Conservation (phyloP, 1,140 invertebrate species). For the Conus betulinus region DNA sequence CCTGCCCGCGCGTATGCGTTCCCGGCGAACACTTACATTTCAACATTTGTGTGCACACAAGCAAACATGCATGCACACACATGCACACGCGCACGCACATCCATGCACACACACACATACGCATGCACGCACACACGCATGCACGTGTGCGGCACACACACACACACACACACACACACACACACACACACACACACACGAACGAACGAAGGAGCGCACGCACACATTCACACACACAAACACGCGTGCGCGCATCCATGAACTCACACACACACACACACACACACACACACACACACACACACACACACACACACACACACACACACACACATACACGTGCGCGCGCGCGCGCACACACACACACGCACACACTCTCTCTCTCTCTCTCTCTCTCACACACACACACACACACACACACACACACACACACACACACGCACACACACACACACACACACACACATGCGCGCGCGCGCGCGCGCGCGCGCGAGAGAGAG, state of each 20-base stretch:
- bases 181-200: background rate
- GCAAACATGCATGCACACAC: background rate
- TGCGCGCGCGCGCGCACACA: background rate
- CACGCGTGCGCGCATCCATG: background rate
- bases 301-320: background rate
- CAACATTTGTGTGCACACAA: background rate
- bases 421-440: no score
- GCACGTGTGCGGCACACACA: background rate
- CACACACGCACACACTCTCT: background rate
- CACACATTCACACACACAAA: background rate
- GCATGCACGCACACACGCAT: background rate
- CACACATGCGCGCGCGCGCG: no score
- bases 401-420: background rate
- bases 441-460: no score
- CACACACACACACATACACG: background rate
- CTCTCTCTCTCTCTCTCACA: background rate
- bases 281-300: conserved; percentile 2
- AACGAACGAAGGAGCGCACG: background rate
- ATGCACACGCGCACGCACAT: background rate
- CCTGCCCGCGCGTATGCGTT: no score
- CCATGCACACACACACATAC: background rate
- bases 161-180: background rate
- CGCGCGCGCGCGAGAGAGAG: no score
- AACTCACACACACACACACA: background rate
- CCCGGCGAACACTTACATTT: no score